Percentiles rank a stretch among this genome's conserved stretches.
phyloP scores from a whole-genome alignment of 2,113 vertebrate species.

The Amblyornis subalaris region DNA sequence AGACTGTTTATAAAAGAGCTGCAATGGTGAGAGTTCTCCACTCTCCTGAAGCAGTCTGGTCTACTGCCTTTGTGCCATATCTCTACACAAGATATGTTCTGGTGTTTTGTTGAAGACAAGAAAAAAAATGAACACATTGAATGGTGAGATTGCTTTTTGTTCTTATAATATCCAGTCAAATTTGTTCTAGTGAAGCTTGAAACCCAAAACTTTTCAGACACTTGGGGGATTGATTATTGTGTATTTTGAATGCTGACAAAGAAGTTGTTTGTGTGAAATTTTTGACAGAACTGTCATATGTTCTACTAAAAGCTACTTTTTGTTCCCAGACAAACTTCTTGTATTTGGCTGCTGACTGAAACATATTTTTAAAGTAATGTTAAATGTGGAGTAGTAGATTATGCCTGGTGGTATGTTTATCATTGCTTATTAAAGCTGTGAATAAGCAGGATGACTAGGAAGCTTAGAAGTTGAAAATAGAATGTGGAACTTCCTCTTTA shows the following conservation, averaged over 20 bases:
- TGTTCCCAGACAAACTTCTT: neutral
- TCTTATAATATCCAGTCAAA: neutral
- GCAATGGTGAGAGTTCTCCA: neutral
- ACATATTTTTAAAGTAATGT: neutral
- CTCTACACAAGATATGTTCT: neutral
- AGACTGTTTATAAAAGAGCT: neutral
- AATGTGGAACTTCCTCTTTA: neutral
- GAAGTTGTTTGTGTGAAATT: neutral
- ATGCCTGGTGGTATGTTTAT: constrained; percentile 4
- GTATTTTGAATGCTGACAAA: neutral
- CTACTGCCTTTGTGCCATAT: neutral
- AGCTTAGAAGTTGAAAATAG: constrained; percentile 22
- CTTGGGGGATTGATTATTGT: neutral
- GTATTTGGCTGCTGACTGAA: neutral
- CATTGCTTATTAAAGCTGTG: constrained; percentile 17
- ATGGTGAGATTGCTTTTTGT: neutral
- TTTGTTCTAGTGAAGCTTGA: neutral
- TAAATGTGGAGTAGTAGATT: constrained; percentile 19
- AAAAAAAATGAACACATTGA: neutral
- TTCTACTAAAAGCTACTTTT: neutral
- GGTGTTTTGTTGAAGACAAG: neutral
- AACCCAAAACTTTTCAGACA: neutral
- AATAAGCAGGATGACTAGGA: constrained; percentile 18
- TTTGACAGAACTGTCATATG: neutral
- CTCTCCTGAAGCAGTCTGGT: neutral